These are phyloP conservation scores for Masnerella sp. DNA, from an alignment of 2,888 invertebrate species.

Conservation along the genomic window DNA sequence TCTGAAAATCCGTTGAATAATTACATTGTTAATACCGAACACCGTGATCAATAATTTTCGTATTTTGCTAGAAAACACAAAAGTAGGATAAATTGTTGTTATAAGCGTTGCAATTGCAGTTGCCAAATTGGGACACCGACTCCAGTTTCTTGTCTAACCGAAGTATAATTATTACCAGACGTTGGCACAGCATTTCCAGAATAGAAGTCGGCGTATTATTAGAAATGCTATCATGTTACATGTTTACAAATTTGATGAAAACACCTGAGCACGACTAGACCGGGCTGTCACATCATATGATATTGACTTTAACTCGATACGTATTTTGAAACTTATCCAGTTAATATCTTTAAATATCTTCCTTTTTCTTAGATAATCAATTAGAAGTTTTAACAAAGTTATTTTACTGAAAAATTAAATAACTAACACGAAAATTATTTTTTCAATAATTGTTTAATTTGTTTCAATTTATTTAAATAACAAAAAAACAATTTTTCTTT, in stretches of 20 bases:
- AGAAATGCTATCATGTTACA: conserved; percentile 7
- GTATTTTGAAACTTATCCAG: too few relatives aligned
- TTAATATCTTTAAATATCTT: too few relatives aligned
- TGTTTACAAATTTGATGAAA: conserved; percentile 31
- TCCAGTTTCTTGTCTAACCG: not conserved
- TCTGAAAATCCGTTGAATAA: too few relatives aligned
- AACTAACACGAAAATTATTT: too few relatives aligned
- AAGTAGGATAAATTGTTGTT: too few relatives aligned
- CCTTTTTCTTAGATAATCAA: not conserved
- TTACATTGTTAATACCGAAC: too few relatives aligned
- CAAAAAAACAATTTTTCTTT: too few relatives aligned
- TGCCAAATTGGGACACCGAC: not conserved
- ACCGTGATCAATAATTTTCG: not conserved
- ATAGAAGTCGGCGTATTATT: conserved; percentile 22
- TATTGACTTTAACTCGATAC: conserved; percentile 1
- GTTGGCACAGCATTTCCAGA: not conserved
- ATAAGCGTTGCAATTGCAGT: not conserved
- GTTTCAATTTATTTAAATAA: too few relatives aligned
- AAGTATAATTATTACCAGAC: conserved; percentile 2
- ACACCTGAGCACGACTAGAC: conserved; percentile 9
- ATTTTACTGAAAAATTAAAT: too few relatives aligned
- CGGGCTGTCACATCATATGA: conserved; percentile 17
- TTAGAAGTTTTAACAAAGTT: too few relatives aligned
- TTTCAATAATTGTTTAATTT: too few relatives aligned
- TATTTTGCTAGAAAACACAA: too few relatives aligned